These are phyloP conservation scores for Anthrax anthrax DNA, from an alignment of 2,888 invertebrate genomes.

Conservation along the genomic window DNA sequence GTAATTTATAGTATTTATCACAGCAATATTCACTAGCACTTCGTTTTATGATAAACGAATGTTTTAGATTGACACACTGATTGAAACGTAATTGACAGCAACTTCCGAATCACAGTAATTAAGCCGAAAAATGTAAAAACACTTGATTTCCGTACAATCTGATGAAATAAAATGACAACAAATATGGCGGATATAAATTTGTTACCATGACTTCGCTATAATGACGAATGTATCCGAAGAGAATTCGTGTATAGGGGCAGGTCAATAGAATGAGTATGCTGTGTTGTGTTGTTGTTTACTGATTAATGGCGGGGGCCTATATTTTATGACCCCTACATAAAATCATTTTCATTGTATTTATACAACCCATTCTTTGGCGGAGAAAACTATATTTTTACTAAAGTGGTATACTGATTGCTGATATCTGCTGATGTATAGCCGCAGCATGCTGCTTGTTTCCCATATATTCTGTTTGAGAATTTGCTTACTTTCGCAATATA, in stretches of 20 bases:
- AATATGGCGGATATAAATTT: neutral
- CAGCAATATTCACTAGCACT: neutral
- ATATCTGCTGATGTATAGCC: no score
- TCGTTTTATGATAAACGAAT: neutral
- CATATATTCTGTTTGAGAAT: no score
- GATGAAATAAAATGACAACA: neutral
- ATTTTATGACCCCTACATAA: slow-evolving; percentile 12
- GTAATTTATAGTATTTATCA: no score
- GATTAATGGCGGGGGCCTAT: slow-evolving; percentile 16
- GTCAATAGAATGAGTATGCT: slow-evolving; percentile 13
- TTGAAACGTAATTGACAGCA: neutral
- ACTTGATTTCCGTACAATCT: neutral
- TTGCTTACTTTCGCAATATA: no score
- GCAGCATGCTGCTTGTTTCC: no score
- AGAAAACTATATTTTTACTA: neutral
- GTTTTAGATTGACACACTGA: neutral
- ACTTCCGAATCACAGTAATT: neutral
- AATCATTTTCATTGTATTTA: neutral
- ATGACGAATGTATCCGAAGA: slow-evolving; percentile 6
- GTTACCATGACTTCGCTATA: slow-evolving; percentile 6
- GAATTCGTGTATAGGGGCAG: slow-evolving; percentile 12
- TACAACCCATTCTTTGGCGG: neutral
- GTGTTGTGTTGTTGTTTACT: slow-evolving; percentile 6
- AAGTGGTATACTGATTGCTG: no score
- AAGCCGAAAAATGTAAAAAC: neutral